phyloP scores from a whole-genome alignment of 2,113 vertebrate genomes.

The Camelus dromedarius region DNA sequence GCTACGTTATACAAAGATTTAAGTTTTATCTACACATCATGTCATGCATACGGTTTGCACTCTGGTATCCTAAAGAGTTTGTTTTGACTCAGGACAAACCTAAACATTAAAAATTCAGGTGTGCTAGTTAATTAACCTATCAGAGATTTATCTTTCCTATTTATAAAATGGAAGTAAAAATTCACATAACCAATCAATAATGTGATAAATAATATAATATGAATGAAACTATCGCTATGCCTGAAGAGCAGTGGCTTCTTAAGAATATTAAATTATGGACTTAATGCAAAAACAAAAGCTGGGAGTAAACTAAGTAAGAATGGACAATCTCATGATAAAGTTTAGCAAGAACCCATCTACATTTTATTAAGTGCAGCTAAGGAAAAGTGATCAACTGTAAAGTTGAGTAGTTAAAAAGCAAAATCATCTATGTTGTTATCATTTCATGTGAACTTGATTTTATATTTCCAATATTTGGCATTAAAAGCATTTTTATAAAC shows the following conservation, averaged over 20 bases:
- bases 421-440: neutral
- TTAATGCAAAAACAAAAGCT: neutral
- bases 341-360: neutral
- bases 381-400: neutral
- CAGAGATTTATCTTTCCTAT: neutral
- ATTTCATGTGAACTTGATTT: neutral
- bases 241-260: neutral
- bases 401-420: neutral
- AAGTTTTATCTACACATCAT: neutral
- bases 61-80: neutral
- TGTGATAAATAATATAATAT: neutral
- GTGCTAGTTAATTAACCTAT: neutral
- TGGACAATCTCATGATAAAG: neutral
- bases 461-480: neutral
- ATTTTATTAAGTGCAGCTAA: neutral
- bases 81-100: neutral
- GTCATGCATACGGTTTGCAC: fast-evolving
- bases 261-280: neutral
- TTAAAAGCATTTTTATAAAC: neutral
- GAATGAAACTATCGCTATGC: neutral
- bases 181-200: neutral
- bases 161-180: neutral
- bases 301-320: neutral
- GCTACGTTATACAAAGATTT: neutral
- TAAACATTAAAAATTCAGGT: neutral